A percentile compares a stretch with the other conserved stretches of the same genome.
These are phyloP conservation scores for Masnerella sp. DNA, from an alignment of 2,888 invertebrate species.

Conservation along the genomic window DNA sequence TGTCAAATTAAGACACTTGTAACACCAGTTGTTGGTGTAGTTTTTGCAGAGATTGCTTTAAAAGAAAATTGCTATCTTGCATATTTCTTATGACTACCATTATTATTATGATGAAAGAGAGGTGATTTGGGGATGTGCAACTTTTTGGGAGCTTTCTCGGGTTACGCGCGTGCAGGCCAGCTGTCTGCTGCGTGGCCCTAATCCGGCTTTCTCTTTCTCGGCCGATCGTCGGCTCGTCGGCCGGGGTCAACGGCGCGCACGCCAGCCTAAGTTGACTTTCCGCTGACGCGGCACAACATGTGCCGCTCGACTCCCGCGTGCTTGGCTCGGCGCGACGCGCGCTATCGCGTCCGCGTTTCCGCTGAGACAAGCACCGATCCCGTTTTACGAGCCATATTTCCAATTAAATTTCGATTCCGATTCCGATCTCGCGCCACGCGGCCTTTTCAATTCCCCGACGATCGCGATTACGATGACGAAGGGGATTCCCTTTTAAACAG, in stretches of 20 bases:
- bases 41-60: too few relatives aligned
- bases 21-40: too few relatives aligned
- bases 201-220: slow-evolving; percentile 15
- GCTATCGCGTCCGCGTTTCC: slow-evolving; percentile 73
- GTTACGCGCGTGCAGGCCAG: slow-evolving; percentile 49
- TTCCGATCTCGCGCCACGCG: too few relatives aligned
- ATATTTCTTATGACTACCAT: too few relatives aligned
- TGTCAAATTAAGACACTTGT: too few relatives aligned
- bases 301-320: slow-evolving; percentile 75
- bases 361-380: slow-evolving; percentile 75
- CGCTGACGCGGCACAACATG: slow-evolving; percentile 77
- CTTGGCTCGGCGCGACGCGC: slow-evolving; percentile 74
- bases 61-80: too few relatives aligned
- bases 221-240: slow-evolving; percentile 13
- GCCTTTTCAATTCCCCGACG: background rate
- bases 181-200: slow-evolving; percentile 42
- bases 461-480: background rate
- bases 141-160: too few relatives aligned
- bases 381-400: slow-evolving; percentile 70
- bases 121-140: too few relatives aligned
- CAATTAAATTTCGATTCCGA: slow-evolving; percentile 59
- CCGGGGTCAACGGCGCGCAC: slow-evolving; percentile 52
- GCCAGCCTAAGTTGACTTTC: slow-evolving; percentile 74
- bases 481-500: background rate
- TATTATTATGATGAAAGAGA: too few relatives aligned